Percentiles rank a stretch among this genome's conserved stretches.
phyloP scores from a whole-genome alignment of 2,888 invertebrate genomes.

The Gandaritis pyraliata region DNA sequence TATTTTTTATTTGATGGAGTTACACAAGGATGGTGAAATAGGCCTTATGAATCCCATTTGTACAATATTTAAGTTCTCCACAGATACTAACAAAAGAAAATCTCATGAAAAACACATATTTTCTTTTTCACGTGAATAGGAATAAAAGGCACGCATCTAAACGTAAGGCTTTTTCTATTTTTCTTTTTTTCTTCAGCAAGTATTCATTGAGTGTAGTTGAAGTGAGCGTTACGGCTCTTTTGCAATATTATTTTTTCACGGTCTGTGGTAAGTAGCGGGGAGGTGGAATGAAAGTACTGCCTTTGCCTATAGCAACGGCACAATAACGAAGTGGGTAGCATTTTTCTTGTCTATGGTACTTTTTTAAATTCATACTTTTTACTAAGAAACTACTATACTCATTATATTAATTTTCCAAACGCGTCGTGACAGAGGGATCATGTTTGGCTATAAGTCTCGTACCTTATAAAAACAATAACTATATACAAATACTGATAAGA shows the following conservation, averaged over 20 bases:
- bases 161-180: constrained; percentile 15
- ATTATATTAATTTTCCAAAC: too few species aligned
- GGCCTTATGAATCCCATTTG: too few species aligned
- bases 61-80: too few species aligned
- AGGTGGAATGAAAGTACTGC: constrained; percentile 36
- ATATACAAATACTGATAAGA: too few species aligned
- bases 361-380: constrained; percentile 25
- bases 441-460: too few species aligned
- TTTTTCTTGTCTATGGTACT: constrained; percentile 46
- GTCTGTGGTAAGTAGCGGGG: constrained; percentile 55
- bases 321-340: constrained; percentile 45
- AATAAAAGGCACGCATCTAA: constrained; percentile 37
- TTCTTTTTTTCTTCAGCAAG: constrained; percentile 29
- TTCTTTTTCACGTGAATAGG: constrained; percentile 23
- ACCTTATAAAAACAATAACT: too few species aligned
- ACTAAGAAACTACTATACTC: too few species aligned
- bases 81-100: constrained; percentile 6
- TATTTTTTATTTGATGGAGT: too few species aligned
- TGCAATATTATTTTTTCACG: constrained; percentile 62
- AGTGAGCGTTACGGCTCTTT: constrained; percentile 49
- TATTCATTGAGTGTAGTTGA: constrained; percentile 28
- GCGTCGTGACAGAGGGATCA: too few species aligned
- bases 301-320: constrained; percentile 38
- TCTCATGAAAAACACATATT: constrained; percentile 20
- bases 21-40: too few species aligned